Conservation (phyloP, 2,888 invertebrate genomes). For the Sarcophaga subvicina region DNA sequence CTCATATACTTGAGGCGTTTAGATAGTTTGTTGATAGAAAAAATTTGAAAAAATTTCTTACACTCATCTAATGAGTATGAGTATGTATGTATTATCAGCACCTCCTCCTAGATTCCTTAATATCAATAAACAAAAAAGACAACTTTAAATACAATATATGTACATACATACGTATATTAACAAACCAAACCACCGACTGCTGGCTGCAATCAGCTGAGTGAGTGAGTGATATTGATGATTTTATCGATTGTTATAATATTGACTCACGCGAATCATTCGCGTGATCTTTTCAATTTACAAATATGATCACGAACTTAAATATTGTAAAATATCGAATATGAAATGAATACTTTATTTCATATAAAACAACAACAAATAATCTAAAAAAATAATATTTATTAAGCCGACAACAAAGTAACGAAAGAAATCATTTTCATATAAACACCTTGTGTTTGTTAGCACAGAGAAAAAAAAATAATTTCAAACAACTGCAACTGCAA, state of each 20-base stretch:
- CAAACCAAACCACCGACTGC: slow-evolving; percentile 5
- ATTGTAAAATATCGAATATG: slow-evolving; percentile 24
- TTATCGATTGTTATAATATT: slow-evolving; percentile 58
- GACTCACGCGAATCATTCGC: slow-evolving; percentile 65
- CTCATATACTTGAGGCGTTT: too few relatives aligned
- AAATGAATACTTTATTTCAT: slow-evolving; percentile 6
- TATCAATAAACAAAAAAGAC: too few relatives aligned
- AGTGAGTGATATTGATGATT: slow-evolving; percentile 37
- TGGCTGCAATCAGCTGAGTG: background rate
- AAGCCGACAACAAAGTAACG: slow-evolving; percentile 50
- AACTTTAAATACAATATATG: too few relatives aligned
- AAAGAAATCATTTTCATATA: slow-evolving; percentile 30
- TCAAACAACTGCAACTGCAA: background rate
- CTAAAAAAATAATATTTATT: slow-evolving; percentile 25
- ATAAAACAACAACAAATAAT: background rate
- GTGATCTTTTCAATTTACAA: slow-evolving; percentile 69
- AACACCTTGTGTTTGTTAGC: slow-evolving; percentile 20
- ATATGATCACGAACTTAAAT: slow-evolving; percentile 63
- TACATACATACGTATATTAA: background rate
- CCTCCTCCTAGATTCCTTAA: too few relatives aligned
- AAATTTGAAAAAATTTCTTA: too few relatives aligned
- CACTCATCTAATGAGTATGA: too few relatives aligned
- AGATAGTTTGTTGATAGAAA: too few relatives aligned
- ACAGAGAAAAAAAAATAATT: background rate
- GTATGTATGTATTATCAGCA: too few relatives aligned